Base-by-base conservation (phyloP, 2,797 vertebrate species). In the Notolepis coatsorum region DNA sequence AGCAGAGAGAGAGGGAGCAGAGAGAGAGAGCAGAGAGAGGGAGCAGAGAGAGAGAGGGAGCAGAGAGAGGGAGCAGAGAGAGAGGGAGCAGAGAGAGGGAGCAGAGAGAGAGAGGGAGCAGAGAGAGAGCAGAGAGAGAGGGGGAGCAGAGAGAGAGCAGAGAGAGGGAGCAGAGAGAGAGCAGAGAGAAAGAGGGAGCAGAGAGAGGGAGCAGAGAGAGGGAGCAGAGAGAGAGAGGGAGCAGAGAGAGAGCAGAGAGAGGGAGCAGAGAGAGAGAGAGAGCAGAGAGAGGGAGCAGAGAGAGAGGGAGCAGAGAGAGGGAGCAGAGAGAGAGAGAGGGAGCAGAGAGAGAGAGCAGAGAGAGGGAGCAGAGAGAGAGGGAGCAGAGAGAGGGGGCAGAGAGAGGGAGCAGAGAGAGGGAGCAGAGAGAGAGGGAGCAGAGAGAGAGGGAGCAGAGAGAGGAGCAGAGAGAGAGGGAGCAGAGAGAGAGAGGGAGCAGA, bases 151-250 rank as follows among this genome's bases (percentile, higher is more conserved):
- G 10, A 57, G 31, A 45, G 41, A 1, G 13, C 23, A 41, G 1
- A 30, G 42, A 37, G 6, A 20, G n/a, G n/a, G n/a, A n/a, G n/a
- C n/a, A n/a, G n/a, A n/a, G n/a, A n/a, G n/a, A n/a, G n/a, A n/a
- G n/a, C n/a, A n/a, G n/a, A n/a, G 33, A 51, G 31, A 23, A 33
- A 28, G 35, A 45, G n/a, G 25, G 42, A 50, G 7, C 30, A 7
- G 21, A 48, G 10, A 21, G 5, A 27, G 35, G 23, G 21, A 42
- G n/a, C n/a, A n/a, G n/a, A n/a, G n/a, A n/a, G n/a, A n/a, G n/a
- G n/a, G n/a, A n/a, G n/a, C 79, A 82, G 77, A 49, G 72, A 82
- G 82, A 85, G 82, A 82, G 80, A 82, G 80, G 72, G 68, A 47
- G 24, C n/a, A n/a, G n/a, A n/a, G n/a, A n/a, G n/a, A n/a, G 18